phyloP scores from a whole-genome alignment of 2,113 vertebrate species.

The Podilymbus podiceps region DNA sequence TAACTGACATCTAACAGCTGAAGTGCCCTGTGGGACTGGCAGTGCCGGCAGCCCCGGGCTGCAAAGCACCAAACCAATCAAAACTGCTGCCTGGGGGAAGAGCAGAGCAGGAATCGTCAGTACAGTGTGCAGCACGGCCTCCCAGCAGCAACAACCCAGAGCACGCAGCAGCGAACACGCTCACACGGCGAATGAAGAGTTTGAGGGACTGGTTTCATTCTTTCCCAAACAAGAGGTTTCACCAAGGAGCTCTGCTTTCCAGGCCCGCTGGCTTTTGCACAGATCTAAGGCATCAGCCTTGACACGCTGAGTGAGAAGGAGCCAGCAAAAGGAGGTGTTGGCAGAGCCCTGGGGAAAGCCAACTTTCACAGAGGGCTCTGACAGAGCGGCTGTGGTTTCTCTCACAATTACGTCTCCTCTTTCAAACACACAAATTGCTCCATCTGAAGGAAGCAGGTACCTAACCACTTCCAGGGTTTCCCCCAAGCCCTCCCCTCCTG shows the following conservation, averaged over 20 bases:
- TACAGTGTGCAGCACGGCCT: background rate
- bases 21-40: background rate
- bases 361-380: background rate
- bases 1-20: background rate
- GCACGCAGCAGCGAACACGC: background rate
- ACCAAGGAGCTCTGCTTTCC: background rate
- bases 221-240: background rate
- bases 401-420: background rate
- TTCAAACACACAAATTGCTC: background rate
- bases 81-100: constrained; percentile 5
- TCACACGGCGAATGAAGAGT: background rate
- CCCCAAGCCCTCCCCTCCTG: background rate
- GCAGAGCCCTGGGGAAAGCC: background rate
- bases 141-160: background rate
- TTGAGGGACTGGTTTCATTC: background rate
- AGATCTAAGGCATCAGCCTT: background rate
- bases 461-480: background rate
- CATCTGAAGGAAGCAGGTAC: background rate
- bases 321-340: background rate
- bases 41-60: background rate
- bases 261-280: background rate
- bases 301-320: background rate
- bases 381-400: background rate
- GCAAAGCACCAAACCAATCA: constrained; percentile 10
- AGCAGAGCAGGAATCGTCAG: background rate